Evolutionary conservation across 2,113 vertebrate species (phyloP), one percentile per base, ranked within the genome.

Genomic region (Bombycilla garrulus): DNA sequence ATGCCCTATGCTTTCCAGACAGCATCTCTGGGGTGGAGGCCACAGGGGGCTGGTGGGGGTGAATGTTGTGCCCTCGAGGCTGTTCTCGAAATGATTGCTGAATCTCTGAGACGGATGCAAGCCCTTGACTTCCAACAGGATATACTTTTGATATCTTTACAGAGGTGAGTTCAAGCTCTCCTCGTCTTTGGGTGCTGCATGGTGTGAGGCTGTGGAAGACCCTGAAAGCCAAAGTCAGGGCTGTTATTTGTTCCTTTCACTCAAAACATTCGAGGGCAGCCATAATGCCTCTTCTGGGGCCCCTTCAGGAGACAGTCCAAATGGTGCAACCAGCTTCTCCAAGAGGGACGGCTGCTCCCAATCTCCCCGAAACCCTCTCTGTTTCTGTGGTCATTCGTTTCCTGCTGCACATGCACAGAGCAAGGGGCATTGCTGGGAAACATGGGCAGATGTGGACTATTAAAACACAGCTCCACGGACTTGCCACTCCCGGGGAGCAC

Each of bases 401-500:
- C 73, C 65, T 81, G 29, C 44, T 0, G 1, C 29, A 22, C 0
- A 2, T 53, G 35, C 60, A 73, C 31, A 58, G 31, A 91, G 50
- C 15, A 73, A 62, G 44, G 19, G 33, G 12, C 61, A 44, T n/a
- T 57, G 47, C 79, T 44, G 16, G 79, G n/a, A 79, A 74, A 47
- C 24, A 6, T 4, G 5, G 28, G n/a, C 35, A 58, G 44, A 74
- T 2, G 0, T 8, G 47, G 47, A 29, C 65, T 42, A 47, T 15
- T 51, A 36, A 36, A 86, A 66, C 35, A n/a, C 0, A 0, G 33
- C 6, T 66, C 44, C 65, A 48, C 0, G 0, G 33, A 57, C 13
- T 67, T 38, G 18, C 24, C 21, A 7, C 12, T 77, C 35, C 40
- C 0, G 0, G 13, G 47, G 69, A 81, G 35, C 50, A 33, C 0